Percentiles rank a stretch among this genome's conserved stretches.
These are phyloP conservation scores for Pandemis corylana DNA, from an alignment of 2,888 invertebrate species.

Conservation along the genomic window DNA sequence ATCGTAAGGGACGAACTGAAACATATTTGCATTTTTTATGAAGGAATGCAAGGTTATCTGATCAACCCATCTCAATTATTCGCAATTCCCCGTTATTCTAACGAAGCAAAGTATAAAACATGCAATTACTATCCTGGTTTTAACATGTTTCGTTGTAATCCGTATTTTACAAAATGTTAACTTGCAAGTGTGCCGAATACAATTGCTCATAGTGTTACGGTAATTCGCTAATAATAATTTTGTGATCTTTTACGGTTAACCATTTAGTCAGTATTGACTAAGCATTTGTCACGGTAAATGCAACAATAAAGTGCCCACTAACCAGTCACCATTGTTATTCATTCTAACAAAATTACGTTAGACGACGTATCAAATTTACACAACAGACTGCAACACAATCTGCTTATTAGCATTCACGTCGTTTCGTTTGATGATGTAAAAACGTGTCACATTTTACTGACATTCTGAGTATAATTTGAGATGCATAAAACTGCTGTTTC, in stretches of 20 bases:
- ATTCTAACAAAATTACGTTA: conserved; percentile 20
- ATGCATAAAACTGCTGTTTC: background rate
- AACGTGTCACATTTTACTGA: conserved; percentile 7
- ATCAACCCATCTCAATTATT: too few species aligned
- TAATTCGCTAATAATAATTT: conserved; percentile 18
- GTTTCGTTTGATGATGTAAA: conserved; percentile 19
- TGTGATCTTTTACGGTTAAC: conserved; percentile 27
- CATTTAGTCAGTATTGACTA: conserved; percentile 33
- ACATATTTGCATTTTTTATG: background rate
- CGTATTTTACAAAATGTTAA: conserved; percentile 2
- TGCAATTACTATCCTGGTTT: background rate
- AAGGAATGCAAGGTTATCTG: too few species aligned
- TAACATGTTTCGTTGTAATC: conserved; percentile 5
- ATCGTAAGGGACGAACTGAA: too few species aligned
- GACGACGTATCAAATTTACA: conserved; percentile 24
- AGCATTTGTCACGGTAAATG: conserved; percentile 23
- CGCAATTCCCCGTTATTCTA: background rate
- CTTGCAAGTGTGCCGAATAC: conserved; percentile 24
- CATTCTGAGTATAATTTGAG: conserved; percentile 5
- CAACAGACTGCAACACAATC: conserved; percentile 19
- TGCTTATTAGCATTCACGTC: conserved; percentile 26
- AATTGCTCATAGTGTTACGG: background rate
- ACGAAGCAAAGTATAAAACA: background rate
- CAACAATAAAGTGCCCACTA: conserved; percentile 27
- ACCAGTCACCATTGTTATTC: conserved; percentile 12